Evolutionary conservation across 2,888 invertebrate species (phyloP).

Genomic region (Craniophora ligustri): DNA sequence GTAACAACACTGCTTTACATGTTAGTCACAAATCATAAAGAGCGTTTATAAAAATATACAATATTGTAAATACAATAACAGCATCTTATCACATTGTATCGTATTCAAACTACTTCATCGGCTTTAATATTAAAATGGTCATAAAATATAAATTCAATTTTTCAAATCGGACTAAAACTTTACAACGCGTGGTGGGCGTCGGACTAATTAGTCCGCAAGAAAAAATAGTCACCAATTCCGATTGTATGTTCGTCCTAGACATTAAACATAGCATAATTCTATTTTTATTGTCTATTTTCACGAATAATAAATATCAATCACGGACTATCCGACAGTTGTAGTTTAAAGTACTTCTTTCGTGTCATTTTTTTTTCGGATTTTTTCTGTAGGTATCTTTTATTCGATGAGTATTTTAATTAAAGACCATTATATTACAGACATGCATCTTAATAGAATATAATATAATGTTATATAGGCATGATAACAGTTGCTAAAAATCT

Average conservation of each 20-base stretch:
- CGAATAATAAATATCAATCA: too few species aligned
- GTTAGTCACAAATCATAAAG: slow-evolving; percentile 72
- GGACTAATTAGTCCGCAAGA: not conserved
- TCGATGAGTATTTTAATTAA: not conserved
- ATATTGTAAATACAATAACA: slow-evolving; percentile 47
- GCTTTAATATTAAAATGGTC: not conserved
- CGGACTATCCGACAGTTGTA: too few species aligned
- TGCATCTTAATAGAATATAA: not conserved
- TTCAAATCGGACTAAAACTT: not conserved
- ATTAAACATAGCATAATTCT: too few species aligned
- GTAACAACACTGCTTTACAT: slow-evolving; percentile 51
- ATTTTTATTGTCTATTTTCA: too few species aligned
- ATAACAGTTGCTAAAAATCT: not conserved
- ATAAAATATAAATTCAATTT: not conserved
- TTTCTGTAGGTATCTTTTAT: too few species aligned
- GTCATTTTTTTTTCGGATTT: too few species aligned
- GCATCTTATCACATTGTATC: slow-evolving; percentile 61
- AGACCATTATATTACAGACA: not conserved
- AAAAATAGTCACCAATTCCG: too few species aligned
- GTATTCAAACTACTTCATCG: slow-evolving; percentile 1
- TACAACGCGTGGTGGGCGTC: not conserved
- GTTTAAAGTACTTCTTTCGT: too few species aligned
- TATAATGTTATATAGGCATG: not conserved
- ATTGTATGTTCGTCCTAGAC: too few species aligned
- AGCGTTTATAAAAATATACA: slow-evolving; percentile 71